phyloP scores from a whole-genome alignment of 2,113 vertebrate genomes.

The Hymenochirus boettgeri region DNA sequence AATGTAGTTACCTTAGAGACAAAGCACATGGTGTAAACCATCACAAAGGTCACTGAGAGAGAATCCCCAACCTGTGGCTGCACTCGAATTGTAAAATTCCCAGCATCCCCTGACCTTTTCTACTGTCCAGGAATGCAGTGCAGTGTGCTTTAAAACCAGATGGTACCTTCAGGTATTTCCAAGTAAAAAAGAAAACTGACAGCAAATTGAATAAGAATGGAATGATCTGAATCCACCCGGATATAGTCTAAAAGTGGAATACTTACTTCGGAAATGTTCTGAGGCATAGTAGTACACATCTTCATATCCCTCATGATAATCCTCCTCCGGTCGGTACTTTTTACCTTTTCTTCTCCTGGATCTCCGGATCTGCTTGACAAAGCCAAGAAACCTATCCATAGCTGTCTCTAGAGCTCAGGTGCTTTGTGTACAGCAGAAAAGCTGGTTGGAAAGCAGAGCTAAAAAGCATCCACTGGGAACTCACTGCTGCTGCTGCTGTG shows the following conservation, averaged over 20 bases:
- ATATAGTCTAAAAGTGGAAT: constrained; percentile 4
- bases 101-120: too few species aligned
- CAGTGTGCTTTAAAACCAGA: too few species aligned
- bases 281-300: constrained; percentile 97
- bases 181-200: too few species aligned
- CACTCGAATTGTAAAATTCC: too few species aligned
- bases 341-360: constrained; percentile 89
- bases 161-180: too few species aligned
- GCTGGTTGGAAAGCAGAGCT: constrained; percentile 24
- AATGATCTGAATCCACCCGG: constrained; percentile 36
- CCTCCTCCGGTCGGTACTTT: constrained; percentile 95
- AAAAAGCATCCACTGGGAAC: constrained; percentile 27
- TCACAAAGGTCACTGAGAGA: too few species aligned
- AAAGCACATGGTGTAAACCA: too few species aligned
- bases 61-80: too few species aligned
- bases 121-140: too few species aligned
- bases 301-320: constrained; percentile 97
- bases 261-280: constrained; percentile 86
- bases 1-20: too few species aligned
- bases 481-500: constrained; percentile 38
- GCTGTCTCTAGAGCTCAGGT: constrained; percentile 34
- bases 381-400: constrained; percentile 92
- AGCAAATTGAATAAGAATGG: not conserved
- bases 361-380: constrained; percentile 86
- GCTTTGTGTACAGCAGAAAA: not conserved